Base-by-base conservation (phyloP, 1,140 invertebrate species). In the Penaeus indicus region DNA sequence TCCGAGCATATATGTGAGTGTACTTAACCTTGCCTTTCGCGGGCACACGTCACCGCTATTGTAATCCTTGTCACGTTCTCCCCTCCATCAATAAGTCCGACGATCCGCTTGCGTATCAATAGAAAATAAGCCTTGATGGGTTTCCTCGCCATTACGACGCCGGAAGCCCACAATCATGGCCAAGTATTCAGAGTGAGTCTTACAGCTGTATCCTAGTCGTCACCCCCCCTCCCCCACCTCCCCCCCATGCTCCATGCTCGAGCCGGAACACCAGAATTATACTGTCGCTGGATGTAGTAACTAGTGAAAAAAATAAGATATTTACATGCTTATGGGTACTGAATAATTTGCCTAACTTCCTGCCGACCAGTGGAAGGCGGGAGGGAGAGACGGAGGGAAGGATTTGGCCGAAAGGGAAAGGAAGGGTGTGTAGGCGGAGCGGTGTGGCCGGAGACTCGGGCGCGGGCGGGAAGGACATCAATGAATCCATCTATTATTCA, bases 281-380 rank as follows among this genome's bases (percentile, higher is more conserved):
- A 32, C 67, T 72, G 67, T 72, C 67, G 67, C 67, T 25, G 16
- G 67, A 32, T 25, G n/a, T 25, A 72, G 32, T n/a, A 72, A 32
- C n/a, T n/a, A 72, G 67, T 25, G 67, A 72, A 72, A 72, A 27
- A 72, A 32, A 72, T 11, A 32, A 13, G 67, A 32, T 72, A 32
- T 72, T 72, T 72, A 25, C 67, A 32, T 72, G 67, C n/a, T 32
- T 72, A 72, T 72, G 32, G 67, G 67, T 72, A 72, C n/a, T 72
- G 67, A 72, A 72, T 72, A 72, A 72, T n/a, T 72, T 72, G 32
- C 67, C 32, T 72, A 72, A 72, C 32, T 72, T 72, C 67, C 67
- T 72, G 67, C 67, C 32, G 19, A 27, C 42, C 25, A 82, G 79
- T 82, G 79, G 61, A 32, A 42, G 27, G 7, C 22, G 77, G 77